Evolutionary conservation across 53 echinoderm and acorn worm species (phyloP).

Genomic region (Apostichopus leukothele): DNA sequence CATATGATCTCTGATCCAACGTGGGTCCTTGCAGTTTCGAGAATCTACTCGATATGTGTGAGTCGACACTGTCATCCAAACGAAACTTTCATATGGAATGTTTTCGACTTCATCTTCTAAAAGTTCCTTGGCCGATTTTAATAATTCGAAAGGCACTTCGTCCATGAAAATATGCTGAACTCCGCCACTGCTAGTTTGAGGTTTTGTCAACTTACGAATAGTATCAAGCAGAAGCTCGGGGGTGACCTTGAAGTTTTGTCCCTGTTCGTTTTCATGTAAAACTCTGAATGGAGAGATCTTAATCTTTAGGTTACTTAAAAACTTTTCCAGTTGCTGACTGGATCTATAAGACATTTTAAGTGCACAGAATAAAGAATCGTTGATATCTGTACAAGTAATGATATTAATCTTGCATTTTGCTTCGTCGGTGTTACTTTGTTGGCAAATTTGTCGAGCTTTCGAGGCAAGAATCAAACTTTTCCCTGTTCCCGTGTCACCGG

Average conservation of each 20-base stretch:
- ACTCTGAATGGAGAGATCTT: conserved; percentile 19
- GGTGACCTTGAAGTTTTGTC: conserved; percentile 23
- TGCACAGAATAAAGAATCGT: conserved; percentile 28
- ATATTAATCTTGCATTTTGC: conserved; percentile 3
- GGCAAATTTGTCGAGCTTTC: conserved; percentile 21
- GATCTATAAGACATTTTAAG: conserved; percentile 36
- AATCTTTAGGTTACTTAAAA: neutral
- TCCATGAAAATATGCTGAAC: conserved; percentile 19
- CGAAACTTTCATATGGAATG: neutral
- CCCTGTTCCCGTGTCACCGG: conserved; percentile 38
- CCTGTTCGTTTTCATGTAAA: conserved; percentile 3
- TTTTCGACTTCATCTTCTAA: conserved; percentile 3
- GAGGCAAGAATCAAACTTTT: conserved; percentile 47
- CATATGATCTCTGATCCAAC: conserved; percentile 31
- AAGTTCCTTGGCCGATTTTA: conserved; percentile 17
- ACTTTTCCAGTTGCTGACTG: conserved; percentile 19
- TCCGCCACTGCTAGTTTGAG: neutral
- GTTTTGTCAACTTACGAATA: conserved; percentile 6
- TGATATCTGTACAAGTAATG: conserved; percentile 44
- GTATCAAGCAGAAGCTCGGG: conserved; percentile 21
- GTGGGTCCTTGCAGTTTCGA: neutral
- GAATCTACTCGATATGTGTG: conserved; percentile 43
- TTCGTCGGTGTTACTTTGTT: neutral
- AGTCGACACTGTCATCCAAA: conserved; percentile 35
- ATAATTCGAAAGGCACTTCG: conserved; percentile 44